Evolutionary conservation across 92 coral and sea anemone genomes (phyloP).

Genomic region (Phenganax subtilis): DNA sequence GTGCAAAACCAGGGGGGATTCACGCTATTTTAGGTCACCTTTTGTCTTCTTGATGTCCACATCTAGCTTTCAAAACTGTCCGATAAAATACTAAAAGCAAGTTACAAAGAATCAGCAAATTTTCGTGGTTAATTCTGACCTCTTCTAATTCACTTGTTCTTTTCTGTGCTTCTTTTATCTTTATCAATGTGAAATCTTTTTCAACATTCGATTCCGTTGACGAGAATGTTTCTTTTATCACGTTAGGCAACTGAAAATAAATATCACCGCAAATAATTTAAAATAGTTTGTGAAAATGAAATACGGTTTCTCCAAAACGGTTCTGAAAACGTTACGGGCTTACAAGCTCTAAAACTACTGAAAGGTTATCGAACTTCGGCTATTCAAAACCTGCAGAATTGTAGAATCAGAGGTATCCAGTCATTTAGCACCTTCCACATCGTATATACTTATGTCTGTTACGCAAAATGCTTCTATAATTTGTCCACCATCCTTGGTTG

Average conservation of each 20-base stretch:
- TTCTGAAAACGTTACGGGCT: neutral
- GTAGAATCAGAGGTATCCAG: neutral
- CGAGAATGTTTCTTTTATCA: constrained; percentile 25
- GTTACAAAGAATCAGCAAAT: too few relatives aligned
- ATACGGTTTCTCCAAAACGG: neutral
- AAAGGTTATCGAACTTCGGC: too few relatives aligned
- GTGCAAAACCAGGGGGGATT: too few relatives aligned
- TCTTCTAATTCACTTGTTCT: constrained; percentile 24
- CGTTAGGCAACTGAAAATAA: constrained; percentile 27
- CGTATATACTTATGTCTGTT: neutral
- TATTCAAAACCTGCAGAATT: neutral
- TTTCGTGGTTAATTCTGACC: neutral
- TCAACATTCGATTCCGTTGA: constrained; percentile 22
- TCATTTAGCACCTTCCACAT: neutral
- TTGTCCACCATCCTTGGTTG: too few relatives aligned
- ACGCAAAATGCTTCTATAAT: neutral
- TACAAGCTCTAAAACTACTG: too few relatives aligned
- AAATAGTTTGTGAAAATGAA: neutral
- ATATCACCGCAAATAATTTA: neutral
- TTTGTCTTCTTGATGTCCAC: too few relatives aligned
- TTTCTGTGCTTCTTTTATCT: constrained; percentile 14
- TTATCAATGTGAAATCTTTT: neutral
- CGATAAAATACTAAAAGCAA: too few relatives aligned
- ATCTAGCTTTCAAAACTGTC: too few relatives aligned
- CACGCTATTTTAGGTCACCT: too few relatives aligned